These are phyloP conservation scores for Mus spicilegus DNA, from an alignment of 2,113 vertebrate genomes.

Conservation along the genomic window DNA sequence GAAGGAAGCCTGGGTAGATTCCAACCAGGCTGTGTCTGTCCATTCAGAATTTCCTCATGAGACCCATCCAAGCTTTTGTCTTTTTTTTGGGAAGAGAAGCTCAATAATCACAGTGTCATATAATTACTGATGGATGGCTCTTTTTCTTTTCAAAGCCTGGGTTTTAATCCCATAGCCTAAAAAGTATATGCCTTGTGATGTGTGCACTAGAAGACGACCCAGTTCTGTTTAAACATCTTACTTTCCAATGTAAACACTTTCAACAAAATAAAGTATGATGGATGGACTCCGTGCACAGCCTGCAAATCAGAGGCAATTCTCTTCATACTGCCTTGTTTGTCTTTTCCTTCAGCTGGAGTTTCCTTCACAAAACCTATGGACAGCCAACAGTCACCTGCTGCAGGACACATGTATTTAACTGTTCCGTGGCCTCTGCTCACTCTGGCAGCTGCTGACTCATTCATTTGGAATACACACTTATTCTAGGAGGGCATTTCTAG, in stretches of 20 bases:
- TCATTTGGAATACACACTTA: constrained; percentile 36
- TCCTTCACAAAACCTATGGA: constrained; percentile 62
- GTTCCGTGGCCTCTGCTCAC: neutral
- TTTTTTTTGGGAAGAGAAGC: neutral
- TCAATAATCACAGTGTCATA: neutral
- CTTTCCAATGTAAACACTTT: constrained; percentile 68
- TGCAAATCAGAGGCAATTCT: constrained; percentile 70
- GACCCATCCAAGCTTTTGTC: neutral
- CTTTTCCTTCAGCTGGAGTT: constrained; percentile 69
- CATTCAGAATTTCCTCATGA: constrained; percentile 18
- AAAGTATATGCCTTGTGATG: constrained; percentile 30
- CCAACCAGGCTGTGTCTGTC: constrained; percentile 24
- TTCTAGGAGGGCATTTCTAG: constrained; percentile 16
- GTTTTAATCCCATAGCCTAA: constrained; percentile 50
- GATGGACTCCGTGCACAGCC: constrained; percentile 55
- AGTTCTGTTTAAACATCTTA: constrained; percentile 64
- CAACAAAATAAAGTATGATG: constrained; percentile 57
- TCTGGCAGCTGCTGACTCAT: constrained; percentile 29
- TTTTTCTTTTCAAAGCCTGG: constrained; percentile 39
- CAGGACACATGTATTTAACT: constrained; percentile 65
- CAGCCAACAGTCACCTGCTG: constrained; percentile 73
- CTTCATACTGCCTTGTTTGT: constrained; percentile 54
- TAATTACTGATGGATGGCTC: constrained; percentile 9
- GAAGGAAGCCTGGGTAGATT: constrained; percentile 63
- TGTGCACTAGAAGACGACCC: constrained; percentile 52